Percentiles rank a stretch among this genome's conserved stretches.
phyloP scores from a whole-genome alignment of 2,888 invertebrate genomes.

The Pasiphila rectangulata region DNA sequence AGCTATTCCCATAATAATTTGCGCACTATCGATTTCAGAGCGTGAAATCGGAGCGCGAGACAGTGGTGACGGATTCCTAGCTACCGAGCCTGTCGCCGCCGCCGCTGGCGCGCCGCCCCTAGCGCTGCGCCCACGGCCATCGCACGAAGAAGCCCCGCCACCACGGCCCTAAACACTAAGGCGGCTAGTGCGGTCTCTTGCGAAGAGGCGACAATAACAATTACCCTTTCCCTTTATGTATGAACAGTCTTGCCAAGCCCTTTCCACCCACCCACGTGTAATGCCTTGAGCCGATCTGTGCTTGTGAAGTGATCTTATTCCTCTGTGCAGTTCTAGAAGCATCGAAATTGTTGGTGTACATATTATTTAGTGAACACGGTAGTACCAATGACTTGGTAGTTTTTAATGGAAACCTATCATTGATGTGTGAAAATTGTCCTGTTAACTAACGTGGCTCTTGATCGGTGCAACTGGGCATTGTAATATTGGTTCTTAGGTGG shows the following conservation, averaged over 20 bases:
- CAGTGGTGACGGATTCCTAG: conserved; percentile 78
- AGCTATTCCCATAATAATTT: conserved; percentile 20
- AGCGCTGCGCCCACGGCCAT: conserved; percentile 3
- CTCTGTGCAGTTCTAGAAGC: too few species aligned
- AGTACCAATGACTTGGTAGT: too few species aligned
- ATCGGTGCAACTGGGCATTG: too few species aligned
- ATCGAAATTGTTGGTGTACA: not conserved
- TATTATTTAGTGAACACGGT: too few species aligned
- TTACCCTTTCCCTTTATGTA: too few species aligned
- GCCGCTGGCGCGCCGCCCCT: conserved; percentile 35
- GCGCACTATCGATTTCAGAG: conserved; percentile 67
- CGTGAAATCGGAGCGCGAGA: conserved; percentile 86
- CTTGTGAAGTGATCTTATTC: too few species aligned
- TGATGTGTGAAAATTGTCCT: not conserved
- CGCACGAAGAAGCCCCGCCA: not conserved
- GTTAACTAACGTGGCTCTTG: too few species aligned
- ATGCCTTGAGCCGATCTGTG: too few species aligned
- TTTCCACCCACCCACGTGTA: too few species aligned
- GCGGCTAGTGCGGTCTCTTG: not conserved
- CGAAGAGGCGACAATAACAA: too few species aligned
- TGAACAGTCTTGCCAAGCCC: too few species aligned
- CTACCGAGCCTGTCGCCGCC: conserved; percentile 48
- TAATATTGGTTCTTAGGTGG: too few species aligned
- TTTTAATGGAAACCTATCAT: not conserved
- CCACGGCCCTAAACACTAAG: not conserved